These are phyloP conservation scores for Megastigmus dorsalis DNA, from an alignment of 2,888 invertebrate species.

Conservation along the genomic window DNA sequence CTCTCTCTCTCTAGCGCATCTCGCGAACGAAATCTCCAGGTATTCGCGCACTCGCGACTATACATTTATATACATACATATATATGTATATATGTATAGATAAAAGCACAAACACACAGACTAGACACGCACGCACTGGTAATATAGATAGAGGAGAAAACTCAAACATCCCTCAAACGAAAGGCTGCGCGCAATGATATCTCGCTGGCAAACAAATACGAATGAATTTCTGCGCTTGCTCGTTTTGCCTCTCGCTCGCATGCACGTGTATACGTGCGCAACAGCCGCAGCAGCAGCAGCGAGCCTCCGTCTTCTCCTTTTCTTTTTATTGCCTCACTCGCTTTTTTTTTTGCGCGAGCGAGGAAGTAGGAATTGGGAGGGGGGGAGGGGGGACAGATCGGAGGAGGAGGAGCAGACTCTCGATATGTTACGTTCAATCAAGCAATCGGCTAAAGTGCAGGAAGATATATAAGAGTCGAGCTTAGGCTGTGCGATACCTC, in stretches of 20 bases:
- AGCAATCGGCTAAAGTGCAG: constrained; percentile 62
- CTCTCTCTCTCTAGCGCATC: background rate
- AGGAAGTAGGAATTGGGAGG: no score
- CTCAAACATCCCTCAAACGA: constrained; percentile 48
- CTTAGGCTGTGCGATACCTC: no score
- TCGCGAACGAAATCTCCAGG: constrained; percentile 46
- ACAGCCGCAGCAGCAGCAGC: no score
- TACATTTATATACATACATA: background rate
- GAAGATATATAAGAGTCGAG: constrained; percentile 22
- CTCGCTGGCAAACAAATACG: constrained; percentile 54
- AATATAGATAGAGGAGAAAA: no score
- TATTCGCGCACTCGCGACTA: background rate
- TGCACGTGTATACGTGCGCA: no score
- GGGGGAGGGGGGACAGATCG: no score
- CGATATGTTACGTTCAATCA: constrained; percentile 58
- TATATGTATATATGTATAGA: background rate
- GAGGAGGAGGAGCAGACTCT: no score
- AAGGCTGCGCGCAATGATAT: constrained; percentile 50
- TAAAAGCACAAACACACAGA: no score
- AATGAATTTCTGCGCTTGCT: constrained; percentile 52
- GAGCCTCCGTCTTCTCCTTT: background rate
- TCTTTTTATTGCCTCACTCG: background rate
- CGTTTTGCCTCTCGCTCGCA: no score
- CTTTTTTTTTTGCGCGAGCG: background rate
- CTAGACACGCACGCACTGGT: constrained; percentile 3